These are phyloP conservation scores for Ylistrum balloti DNA, from an alignment of 1,140 invertebrate species.

Conservation along the genomic window DNA sequence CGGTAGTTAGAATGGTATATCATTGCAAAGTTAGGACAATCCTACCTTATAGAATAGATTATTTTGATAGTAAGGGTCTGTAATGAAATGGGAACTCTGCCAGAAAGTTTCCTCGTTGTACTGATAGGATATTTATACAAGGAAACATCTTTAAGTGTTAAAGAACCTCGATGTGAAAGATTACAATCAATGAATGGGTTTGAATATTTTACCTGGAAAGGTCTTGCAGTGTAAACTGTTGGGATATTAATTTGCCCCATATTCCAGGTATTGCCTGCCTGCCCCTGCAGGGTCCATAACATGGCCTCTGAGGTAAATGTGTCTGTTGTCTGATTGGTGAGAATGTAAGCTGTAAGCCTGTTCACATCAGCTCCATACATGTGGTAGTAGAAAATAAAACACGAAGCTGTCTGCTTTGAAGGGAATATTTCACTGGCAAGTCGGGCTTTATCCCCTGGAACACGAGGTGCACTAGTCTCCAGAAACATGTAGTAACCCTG, in stretches of 20 bases:
- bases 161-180: no score
- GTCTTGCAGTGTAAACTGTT: conserved; percentile 70
- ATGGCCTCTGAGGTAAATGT: conserved; percentile 67
- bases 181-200: neutral
- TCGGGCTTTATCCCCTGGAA: conserved; percentile 66
- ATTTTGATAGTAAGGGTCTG: no score
- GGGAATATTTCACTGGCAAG: conserved; percentile 66
- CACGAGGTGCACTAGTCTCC: conserved; percentile 70
- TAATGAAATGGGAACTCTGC: no score
- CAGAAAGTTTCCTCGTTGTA: no score
- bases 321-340: conserved; percentile 65
- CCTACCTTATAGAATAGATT: no score
- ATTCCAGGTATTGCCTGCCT: conserved; percentile 68
- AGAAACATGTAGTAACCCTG: conserved; percentile 69
- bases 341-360: conserved; percentile 68
- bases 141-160: no score
- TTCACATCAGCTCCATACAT: conserved; percentile 78
- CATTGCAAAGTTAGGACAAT: no score
- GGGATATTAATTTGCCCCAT: conserved; percentile 71
- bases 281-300: conserved; percentile 69
- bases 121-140: no score
- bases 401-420: conserved; percentile 56
- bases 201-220: conserved; percentile 66
- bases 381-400: conserved; percentile 77
- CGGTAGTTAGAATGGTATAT: no score